Evolutionary conservation across 2,797 vertebrate genomes (phyloP), one percentile per base, ranked within the genome.

Genomic region (Gila robusta): DNA sequence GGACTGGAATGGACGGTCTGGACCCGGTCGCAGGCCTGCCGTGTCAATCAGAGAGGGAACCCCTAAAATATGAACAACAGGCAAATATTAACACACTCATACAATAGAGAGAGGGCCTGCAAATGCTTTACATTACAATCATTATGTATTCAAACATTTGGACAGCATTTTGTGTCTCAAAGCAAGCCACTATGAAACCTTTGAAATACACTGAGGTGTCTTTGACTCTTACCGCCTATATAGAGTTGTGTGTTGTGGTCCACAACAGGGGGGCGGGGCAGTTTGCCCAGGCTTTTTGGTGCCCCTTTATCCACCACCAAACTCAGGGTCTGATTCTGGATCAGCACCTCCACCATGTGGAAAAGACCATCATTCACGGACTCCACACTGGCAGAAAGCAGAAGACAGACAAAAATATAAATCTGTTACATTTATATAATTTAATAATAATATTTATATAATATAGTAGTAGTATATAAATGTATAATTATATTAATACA

Each of bases 321-420:
- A 91, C 98, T 99, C 87, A 99, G 92, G 0, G 97, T 98, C 88
- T 97, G 98, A 92, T 99, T 99, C 92, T 99, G 95, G 94, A 98
- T 97, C 92, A 99, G 91, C 10, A 99, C 94, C 93, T 99, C 98
- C 66, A 99, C 97, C 0, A 96, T 97, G 78, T 99, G 98, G 91
- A 99, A 98, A 83, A 98, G 97, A 32, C 98, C 98, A 1, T 99
- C 98, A 0, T 98, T 99, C 90, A 99, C 97, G 0, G 98, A 97
- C 94, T 99, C 98, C 93, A 99, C 97, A 17, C 98, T 99, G 91
- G 47, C 0, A 80, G 14, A 79, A 28, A 87, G 21, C 87, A 21
- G 84, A 21, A 85, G 7, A 81, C 5, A 59, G 6, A 14, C 2
- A 16, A 87, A n/a, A 80, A 17, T 52, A 17, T 32, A 49, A 28